Evolutionary conservation across 2,888 invertebrate species (phyloP).

Genomic region (Epinotia ramella): DNA sequence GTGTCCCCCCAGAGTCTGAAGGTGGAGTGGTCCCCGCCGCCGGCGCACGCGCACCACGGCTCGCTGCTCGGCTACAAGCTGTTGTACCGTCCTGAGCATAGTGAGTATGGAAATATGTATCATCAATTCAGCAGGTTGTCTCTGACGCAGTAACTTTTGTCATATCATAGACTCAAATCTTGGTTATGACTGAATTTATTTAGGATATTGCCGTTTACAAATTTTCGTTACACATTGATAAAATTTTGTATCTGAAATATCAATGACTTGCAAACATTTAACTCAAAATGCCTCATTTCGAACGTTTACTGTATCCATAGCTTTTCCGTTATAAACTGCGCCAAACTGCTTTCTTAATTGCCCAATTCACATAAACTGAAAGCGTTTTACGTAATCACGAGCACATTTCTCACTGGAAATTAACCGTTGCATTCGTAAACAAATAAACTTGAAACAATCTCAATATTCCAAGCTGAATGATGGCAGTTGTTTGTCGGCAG

Average conservation of each 20-base stretch:
- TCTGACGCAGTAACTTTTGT: no score
- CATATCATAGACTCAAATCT: no score
- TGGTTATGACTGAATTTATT: no score
- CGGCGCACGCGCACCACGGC: conserved; percentile 89
- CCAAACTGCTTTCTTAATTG: conserved; percentile 24
- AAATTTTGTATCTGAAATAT: neutral
- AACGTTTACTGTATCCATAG: neutral
- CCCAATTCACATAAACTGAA: conserved; percentile 22
- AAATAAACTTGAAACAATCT: conserved; percentile 47
- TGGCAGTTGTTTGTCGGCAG: conserved; percentile 83
- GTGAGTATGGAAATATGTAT: conserved; percentile 65
- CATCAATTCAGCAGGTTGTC: neutral
- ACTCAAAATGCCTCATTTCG: neutral
- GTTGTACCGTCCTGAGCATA: conserved; percentile 88
- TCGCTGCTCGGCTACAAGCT: conserved; percentile 94
- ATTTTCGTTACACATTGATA: no score
- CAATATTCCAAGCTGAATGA: conserved; percentile 76
- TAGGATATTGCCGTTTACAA: no score
- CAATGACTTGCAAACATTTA: neutral
- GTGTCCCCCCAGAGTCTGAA: conserved; percentile 92
- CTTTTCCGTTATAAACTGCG: conserved; percentile 2
- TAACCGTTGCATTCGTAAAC: conserved; percentile 38
- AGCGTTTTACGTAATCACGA: conserved; percentile 20
- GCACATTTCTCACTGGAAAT: conserved; percentile 42
- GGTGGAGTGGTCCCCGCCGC: conserved; percentile 91